Evolutionary conservation across 2,113 vertebrate species (phyloP).

Genomic region (Elgaria multicarinata): DNA sequence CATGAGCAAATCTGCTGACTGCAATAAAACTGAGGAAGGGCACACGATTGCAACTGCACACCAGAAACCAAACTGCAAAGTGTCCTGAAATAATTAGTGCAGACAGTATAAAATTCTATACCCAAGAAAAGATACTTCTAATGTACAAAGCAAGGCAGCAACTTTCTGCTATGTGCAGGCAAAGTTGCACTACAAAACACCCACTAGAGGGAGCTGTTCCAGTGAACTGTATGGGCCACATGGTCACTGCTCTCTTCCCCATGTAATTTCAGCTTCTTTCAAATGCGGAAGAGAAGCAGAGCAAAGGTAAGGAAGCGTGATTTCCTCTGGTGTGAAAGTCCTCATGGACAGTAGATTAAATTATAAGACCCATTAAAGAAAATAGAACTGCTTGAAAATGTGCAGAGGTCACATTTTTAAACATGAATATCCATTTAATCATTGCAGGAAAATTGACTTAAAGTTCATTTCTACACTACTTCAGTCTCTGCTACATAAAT

Average conservation of each 20-base stretch:
- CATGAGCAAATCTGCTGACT: conserved; percentile 26
- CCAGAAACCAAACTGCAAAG: conserved; percentile 17
- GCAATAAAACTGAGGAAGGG: conserved; percentile 18
- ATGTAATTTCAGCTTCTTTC: too few relatives aligned
- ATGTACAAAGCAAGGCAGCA: not conserved
- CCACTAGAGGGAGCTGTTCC: too few relatives aligned
- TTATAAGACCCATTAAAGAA: not conserved
- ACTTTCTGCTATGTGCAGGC: too few relatives aligned
- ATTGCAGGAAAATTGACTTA: not conserved
- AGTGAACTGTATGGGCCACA: too few relatives aligned
- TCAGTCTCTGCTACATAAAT: not conserved
- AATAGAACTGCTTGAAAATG: not conserved
- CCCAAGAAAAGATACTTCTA: not conserved
- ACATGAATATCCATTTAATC: not conserved
- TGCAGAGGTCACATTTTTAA: not conserved
- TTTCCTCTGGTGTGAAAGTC: not conserved
- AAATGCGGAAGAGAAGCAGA: too few relatives aligned
- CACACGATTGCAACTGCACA: conserved; percentile 22
- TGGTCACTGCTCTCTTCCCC: too few relatives aligned
- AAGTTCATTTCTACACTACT: not conserved
- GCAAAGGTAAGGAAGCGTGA: too few relatives aligned
- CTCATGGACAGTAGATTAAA: not conserved
- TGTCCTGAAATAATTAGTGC: conserved; percentile 21
- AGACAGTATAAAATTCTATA: not conserved
- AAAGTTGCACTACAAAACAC: too few relatives aligned